Conservation (phyloP, 1,140 invertebrate genomes). For the Diabrotica virgifera region DNA sequence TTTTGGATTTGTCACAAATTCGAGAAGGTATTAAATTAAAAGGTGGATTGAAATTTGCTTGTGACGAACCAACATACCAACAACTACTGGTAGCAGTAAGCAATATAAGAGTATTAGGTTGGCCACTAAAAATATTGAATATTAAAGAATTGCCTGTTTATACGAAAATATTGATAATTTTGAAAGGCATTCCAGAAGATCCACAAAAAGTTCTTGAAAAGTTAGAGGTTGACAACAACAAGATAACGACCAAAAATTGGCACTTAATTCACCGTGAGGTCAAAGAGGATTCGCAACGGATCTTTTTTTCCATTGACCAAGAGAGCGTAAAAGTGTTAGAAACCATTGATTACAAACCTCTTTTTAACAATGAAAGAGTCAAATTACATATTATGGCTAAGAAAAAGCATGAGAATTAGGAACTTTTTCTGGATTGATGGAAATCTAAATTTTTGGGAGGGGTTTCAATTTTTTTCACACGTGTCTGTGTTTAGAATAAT, state of each 20-base stretch:
- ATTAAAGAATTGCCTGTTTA: conserved; percentile 6
- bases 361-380: conserved; percentile 4
- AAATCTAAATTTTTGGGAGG: no score
- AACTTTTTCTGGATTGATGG: no score
- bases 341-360: conserved; percentile 4
- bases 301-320: conserved; percentile 4
- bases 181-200: conserved; percentile 1
- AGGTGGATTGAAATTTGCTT: neutral
- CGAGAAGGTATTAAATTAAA: neutral
- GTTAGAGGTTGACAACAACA: conserved; percentile 3
- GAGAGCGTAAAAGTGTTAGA: neutral
- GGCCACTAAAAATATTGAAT: conserved; percentile 1
- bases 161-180: neutral
- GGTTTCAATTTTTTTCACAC: no score
- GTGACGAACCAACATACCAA: neutral
- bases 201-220: conserved; percentile 5
- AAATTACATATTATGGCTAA: neutral
- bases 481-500: no score
- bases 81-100: neutral
- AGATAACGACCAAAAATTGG: conserved; percentile 2
- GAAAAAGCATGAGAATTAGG: no score
- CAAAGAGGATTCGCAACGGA: neutral
- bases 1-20: neutral
- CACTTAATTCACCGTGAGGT: neutral
- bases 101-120: neutral